A percentile compares a stretch with the other conserved stretches of the same genome.
These are phyloP conservation scores for Myotis brandtii DNA, from an alignment of 2,113 vertebrate species.

Conservation along the genomic window DNA sequence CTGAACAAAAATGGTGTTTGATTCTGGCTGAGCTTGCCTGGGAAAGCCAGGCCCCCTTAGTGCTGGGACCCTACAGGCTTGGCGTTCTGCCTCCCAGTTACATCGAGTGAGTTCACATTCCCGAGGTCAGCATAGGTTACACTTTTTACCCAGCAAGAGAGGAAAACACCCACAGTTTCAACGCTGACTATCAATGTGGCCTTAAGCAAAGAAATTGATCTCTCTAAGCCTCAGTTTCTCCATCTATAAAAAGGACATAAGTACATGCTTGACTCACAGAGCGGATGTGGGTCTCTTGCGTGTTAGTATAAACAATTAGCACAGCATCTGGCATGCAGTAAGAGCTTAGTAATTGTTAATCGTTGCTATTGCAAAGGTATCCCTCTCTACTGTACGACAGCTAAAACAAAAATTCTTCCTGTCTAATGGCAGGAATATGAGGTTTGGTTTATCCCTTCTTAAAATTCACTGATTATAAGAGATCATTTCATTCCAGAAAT, in stretches of 20 bases:
- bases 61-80: background rate
- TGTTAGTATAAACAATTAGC: slow-evolving; percentile 16
- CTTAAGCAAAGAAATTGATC: background rate
- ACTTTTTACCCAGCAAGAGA: background rate
- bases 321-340: background rate
- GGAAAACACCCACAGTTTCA: background rate
- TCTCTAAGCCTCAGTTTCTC: background rate
- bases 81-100: slow-evolving; percentile 39
- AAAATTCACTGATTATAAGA: slow-evolving; percentile 2
- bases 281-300: background rate
- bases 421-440: slow-evolving; percentile 37
- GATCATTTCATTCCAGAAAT: slow-evolving; percentile 3
- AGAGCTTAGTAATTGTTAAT: background rate
- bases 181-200: background rate
- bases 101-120: background rate
- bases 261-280: background rate
- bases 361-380: background rate
- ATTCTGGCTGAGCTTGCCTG: slow-evolving; percentile 59
- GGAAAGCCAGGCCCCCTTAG: slow-evolving; percentile 29
- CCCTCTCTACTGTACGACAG: background rate
- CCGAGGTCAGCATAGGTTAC: slow-evolving; percentile 19
- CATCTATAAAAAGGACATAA: background rate
- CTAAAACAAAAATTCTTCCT: slow-evolving; percentile 20
- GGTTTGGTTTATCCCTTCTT: slow-evolving; percentile 45
- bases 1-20: slow-evolving; percentile 64